Conservation (phyloP, 2,797 vertebrate genomes). For the Tamandua tetradactyla region DNA sequence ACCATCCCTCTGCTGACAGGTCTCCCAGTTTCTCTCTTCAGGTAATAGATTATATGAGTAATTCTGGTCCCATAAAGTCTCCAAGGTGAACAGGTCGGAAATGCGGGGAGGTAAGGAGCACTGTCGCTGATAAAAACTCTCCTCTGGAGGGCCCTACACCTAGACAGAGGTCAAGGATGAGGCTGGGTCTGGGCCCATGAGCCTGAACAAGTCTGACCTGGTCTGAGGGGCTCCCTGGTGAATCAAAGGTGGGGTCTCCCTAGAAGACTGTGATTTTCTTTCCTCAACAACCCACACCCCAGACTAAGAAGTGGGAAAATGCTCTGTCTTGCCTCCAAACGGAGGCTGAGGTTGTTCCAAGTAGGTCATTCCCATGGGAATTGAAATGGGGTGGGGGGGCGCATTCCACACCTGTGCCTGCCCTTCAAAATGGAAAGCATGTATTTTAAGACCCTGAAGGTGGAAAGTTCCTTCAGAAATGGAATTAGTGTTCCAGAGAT, state of each 20-base stretch:
- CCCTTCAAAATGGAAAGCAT: background rate
- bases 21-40: background rate
- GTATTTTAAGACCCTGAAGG: background rate
- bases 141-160: background rate
- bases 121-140: background rate
- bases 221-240: background rate
- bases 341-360: background rate
- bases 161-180: background rate
- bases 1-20: background rate
- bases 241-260: background rate
- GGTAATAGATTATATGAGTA: background rate
- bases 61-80: background rate
- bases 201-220: background rate
- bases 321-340: background rate
- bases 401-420: background rate
- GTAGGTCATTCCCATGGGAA: background rate
- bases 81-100: background rate
- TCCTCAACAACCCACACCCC: background rate
- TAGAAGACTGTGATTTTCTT: background rate
- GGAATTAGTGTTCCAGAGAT: background rate
- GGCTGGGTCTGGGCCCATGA: background rate
- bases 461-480: background rate
- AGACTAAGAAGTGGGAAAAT: background rate
- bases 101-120: background rate
- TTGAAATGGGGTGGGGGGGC: no score